These are phyloP conservation scores for Gambelia wislizenii DNA, from an alignment of 2,797 vertebrate species.

Conservation along the genomic window DNA sequence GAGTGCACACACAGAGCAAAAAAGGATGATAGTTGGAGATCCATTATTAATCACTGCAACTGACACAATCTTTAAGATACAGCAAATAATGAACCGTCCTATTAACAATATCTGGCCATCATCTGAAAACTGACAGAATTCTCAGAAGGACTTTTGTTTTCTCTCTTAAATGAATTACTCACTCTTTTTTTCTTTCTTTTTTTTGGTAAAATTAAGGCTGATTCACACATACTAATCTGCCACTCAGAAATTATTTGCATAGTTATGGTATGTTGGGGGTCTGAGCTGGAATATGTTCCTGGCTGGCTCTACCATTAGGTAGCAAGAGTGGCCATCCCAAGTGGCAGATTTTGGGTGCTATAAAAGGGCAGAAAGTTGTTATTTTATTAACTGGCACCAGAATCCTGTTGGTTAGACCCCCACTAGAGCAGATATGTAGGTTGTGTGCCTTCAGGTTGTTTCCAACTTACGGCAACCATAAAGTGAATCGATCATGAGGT, in stretches of 20 bases:
- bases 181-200: no score
- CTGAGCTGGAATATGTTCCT: neutral
- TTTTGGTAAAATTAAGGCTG: constrained; percentile 32
- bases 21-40: constrained; percentile 86
- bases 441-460: no score
- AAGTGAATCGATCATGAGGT: no score
- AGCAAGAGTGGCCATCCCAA: neutral
- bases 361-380: neutral
- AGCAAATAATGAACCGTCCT: constrained; percentile 73
- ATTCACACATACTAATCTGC: neutral
- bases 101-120: constrained; percentile 63
- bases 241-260: neutral
- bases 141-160: constrained; percentile 55
- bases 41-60: constrained; percentile 93
- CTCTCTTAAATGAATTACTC: neutral
- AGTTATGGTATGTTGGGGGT: no score
- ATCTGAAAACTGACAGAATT: constrained; percentile 54
- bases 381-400: no score
- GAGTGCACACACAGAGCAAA: neutral
- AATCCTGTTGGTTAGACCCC: no score
- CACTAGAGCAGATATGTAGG: no score
- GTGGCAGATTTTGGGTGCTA: neutral
- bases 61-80: constrained; percentile 76
- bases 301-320: neutral
- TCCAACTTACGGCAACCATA: no score